A percentile compares a stretch with the other conserved stretches of the same genome.
These are phyloP conservation scores for Anabas testudineus DNA, from an alignment of 2,797 vertebrate genomes.

Conservation along the genomic window DNA sequence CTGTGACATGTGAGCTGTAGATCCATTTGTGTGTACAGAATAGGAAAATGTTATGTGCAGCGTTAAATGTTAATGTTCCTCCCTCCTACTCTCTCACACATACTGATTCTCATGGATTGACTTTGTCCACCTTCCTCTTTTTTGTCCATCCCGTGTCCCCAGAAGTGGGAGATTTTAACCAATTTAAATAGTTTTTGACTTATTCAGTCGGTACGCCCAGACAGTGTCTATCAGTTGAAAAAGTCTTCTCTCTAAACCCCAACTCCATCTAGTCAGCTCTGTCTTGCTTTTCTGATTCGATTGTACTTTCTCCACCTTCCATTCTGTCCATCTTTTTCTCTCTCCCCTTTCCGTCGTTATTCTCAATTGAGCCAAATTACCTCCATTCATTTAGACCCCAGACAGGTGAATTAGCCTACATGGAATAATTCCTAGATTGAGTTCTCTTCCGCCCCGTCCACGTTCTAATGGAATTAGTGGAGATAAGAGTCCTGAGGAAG, in stretches of 20 bases:
- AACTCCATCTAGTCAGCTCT: constrained; percentile 1
- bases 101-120: background rate
- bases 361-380: constrained; percentile 91
- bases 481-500: constrained; percentile 85
- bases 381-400: constrained; percentile 89
- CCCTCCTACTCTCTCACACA: background rate
- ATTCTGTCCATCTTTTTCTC: constrained; percentile 21
- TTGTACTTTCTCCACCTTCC: constrained; percentile 20
- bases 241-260: background rate
- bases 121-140: background rate
- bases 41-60: background rate
- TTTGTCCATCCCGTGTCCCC: background rate
- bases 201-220: too few relatives aligned
- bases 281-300: background rate
- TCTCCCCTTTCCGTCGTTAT: constrained; percentile 80
- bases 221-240: constrained; percentile 3
- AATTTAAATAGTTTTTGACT: constrained; percentile 13
- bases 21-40: background rate
- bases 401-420: constrained; percentile 92
- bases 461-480: constrained; percentile 83
- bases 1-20: background rate
- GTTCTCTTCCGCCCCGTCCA: constrained; percentile 76
- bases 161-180: constrained; percentile 11
- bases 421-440: constrained; percentile 87
- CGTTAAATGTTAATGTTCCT: background rate